Evolutionary conservation across 2,113 vertebrate species (phyloP).

Genomic region (Copsychus sechellarum): DNA sequence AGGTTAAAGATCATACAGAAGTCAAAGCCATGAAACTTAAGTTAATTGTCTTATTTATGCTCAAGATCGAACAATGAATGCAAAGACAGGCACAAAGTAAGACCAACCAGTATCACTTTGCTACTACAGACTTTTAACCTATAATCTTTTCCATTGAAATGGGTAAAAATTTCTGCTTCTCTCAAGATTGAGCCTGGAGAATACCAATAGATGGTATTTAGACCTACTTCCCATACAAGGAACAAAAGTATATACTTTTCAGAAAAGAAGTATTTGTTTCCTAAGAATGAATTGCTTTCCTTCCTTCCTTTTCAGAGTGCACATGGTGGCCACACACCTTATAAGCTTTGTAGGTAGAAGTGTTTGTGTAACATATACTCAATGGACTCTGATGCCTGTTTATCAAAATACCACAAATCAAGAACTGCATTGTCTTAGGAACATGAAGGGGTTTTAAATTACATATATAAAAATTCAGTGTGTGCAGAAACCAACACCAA

Average conservation of each 20-base stretch:
- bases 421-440: not conserved
- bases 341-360: not conserved
- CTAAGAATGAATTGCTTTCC: not conserved
- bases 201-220: not conserved
- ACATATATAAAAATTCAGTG: not conserved
- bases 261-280: not conserved
- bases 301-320: not conserved
- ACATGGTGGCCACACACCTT: not conserved
- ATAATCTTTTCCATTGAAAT: not conserved
- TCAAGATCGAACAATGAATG: not conserved
- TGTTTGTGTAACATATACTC: not conserved
- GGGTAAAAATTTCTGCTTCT: not conserved
- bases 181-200: not conserved
- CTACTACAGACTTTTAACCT: not conserved
- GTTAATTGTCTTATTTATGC: not conserved
- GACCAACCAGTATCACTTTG: not conserved
- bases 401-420: not conserved
- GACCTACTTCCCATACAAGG: not conserved
- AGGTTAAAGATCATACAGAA: not conserved
- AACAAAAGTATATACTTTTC: not conserved
- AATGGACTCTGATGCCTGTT: not conserved
- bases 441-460: not conserved
- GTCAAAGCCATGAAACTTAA: not conserved
- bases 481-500: not conserved
- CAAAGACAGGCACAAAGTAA: not conserved